Base-by-base conservation (phyloP, 2,797 vertebrate species). In the Apogon talboti region DNA sequence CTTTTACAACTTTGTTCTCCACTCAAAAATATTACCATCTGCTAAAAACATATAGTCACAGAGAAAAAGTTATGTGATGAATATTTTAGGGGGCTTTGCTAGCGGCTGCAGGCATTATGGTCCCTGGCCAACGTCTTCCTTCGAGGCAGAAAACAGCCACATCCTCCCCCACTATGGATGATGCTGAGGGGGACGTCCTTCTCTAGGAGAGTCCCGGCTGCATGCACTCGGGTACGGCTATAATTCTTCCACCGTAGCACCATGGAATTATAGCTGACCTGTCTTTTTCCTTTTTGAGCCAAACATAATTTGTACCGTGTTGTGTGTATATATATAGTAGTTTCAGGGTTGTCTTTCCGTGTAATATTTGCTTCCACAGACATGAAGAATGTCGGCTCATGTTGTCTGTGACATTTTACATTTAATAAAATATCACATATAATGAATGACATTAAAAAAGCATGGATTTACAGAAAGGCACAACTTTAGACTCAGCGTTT, bases 1-100 rank as follows among this genome's bases (percentile, higher is more conserved):
- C 90, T 89, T 88, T 92, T 91, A 92, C 91, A 94, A 93, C 90
- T 90, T 93, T 89, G 84, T 90, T 91, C 87, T 87, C 73, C 73
- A 65, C 84, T 89, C 84, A 79, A 82, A 91, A 87, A 89, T 88
- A 84, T 91, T 91, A 82, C 90, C 89, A 91, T 91, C 88, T 85
- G 85, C 88, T 91, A 88, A 88, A 92, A 91, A 91, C 88, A 88
- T 89, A 91, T 91, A 91, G 85, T 87, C 83, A 72, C 78, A 71
- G 65, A 74, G 84, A 89, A 89, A 28, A 92, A 91, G 84, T 90
- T 89, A 85, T 89, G 82, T 89, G 89, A 89, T 89, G 87, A 92
- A 90, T 90, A 91, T 92, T 91, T 93, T 71, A 88, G 59, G 67
- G 82, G 81, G 74, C 79, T 83, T 76, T 73, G 80, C 85, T 67